Evolutionary conservation across 2,888 invertebrate species (phyloP), one percentile per base, ranked within the genome.

Genomic region (Apodemia zela): DNA sequence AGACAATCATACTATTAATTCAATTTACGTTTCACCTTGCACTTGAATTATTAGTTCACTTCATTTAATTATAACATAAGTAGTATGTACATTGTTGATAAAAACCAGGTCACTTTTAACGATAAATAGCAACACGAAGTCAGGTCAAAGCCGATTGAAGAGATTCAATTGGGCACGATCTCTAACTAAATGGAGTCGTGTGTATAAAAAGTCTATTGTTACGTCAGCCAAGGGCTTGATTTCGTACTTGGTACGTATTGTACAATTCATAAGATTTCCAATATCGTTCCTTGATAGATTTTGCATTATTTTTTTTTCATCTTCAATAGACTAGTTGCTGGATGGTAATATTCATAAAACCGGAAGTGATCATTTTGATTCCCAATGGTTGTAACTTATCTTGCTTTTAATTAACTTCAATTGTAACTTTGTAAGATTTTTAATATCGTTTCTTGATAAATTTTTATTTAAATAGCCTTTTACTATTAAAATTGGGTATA

Each of bases 171-270:
- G 25, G 15, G 54, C 54, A 54, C 25, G 54, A 54, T 54, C 54
- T 54, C 21, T 21, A 21, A 25, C 54, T 25, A 25, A 25, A 25
- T 21, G n/a, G 45, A 45, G n/a, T 45, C 45, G 45, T 45, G 45
- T 54, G 15, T 21, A 51, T 11, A 54, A 54, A 54, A 54, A 54
- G 54, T 45, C 45, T 45, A 45, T 45, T 45, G 45, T 54, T 51
- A 54, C 54, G 54, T 54, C 54, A 54, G 6, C 25, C 54, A 54
- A 54, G 54, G 54, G 54, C 54, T 54, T 18, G 51, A 11, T 57
- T 57, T 57, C 57, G 29, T 57, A 57, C 29, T 57, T 6, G 57
- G 57, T 25, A 57, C 57, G 25, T 57, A 57, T 57, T 57, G 54
- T 57, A 57, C 54, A 25, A 57, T 25, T 47, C 8, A 54, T 25